phyloP scores from a whole-genome alignment of 2,888 invertebrate species.

The Dioctria rufipes region DNA sequence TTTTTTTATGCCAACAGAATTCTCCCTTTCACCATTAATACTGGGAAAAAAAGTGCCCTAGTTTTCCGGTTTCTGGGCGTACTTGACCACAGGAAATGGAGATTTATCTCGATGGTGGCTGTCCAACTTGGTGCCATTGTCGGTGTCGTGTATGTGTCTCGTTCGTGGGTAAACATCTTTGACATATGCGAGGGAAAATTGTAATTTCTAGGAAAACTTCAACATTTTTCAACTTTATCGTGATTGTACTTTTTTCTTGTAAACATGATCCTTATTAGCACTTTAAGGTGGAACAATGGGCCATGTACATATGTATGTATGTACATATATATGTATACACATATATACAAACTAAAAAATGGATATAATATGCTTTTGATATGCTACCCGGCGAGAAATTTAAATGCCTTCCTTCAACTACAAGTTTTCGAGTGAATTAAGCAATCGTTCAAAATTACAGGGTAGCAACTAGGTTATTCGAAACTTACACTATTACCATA shows the following conservation, averaged over 20 bases:
- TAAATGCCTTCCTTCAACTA: too few species aligned
- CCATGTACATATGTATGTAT: too few species aligned
- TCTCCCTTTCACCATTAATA: slow-evolving; percentile 6
- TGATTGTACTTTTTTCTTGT: slow-evolving; percentile 7
- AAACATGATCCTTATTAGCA: slow-evolving; percentile 45
- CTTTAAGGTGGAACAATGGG: slow-evolving; percentile 8
- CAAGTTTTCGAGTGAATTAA: too few species aligned
- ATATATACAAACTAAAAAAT: too few species aligned
- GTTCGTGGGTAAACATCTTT: slow-evolving; percentile 40
- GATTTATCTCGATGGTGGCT: slow-evolving; percentile 39
- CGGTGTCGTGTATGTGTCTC: slow-evolving; percentile 13
- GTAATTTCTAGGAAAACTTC: slow-evolving; percentile 28
- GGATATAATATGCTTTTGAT: too few species aligned
- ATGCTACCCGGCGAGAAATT: too few species aligned
- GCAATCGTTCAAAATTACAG: too few species aligned
- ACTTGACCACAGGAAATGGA: slow-evolving; percentile 44
- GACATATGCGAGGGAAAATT: slow-evolving; percentile 25
- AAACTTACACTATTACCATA: too few species aligned
- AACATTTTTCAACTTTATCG: slow-evolving; percentile 38
- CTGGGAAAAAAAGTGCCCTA: slow-evolving; percentile 12
- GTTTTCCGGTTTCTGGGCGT: slow-evolving; percentile 37
- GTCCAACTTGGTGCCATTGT: slow-evolving; percentile 5
- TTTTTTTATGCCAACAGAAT: slow-evolving; percentile 23
- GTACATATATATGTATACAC: too few species aligned
- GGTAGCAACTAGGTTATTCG: too few species aligned